Base-by-base conservation (phyloP, 2,888 invertebrate genomes). In the Ormyrus rosae region DNA sequence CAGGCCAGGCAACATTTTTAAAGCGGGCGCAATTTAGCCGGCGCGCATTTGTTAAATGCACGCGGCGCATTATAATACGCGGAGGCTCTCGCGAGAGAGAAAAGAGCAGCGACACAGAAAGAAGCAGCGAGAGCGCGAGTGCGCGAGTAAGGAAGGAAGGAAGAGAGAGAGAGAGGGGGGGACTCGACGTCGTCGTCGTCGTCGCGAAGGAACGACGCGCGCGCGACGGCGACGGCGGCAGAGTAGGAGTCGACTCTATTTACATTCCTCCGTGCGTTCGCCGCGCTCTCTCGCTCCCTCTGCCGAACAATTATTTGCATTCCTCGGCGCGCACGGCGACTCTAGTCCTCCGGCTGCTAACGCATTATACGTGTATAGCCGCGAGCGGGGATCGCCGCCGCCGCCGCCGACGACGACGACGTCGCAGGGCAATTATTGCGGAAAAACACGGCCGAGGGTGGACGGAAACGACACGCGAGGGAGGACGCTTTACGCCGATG, bases 291-390 rank as follows among this genome's bases (percentile, higher is more conserved):
- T 34, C 34, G 84, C 82, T 84, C 85, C 61, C 60, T 82, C 84
- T 82, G 84, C 81, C 85, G 85, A 87, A 88, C 87, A 89, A 89
- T 89, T 88, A 89, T 89, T 89, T 88, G 87, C 88, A 87, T 89
- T 89, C 86, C 85, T 82, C 60, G 50, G 61, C 83, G 83, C 81
- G 83, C 84, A 74, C 83, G 81, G 72, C 85, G 81, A 2, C 65
- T 71, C 64, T 56, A n/a, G 8, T 48, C 6, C 55, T 19, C 60
- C 45, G 56, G 11, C 34, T 4, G 34, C 75, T 34, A 19, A 34
- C 68, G 69, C 76, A 69, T 76, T 69, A 69, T 69, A 50, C 46
- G 53, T 13, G 58, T 34, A 71, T 51, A 19, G 45, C 55, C 5
- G n/a, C 8, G 34, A 7, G 56, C 7, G 34, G 6, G 8, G 34